Base-by-base conservation (phyloP, 2,888 invertebrate species). In the Erannis defoliaria region DNA sequence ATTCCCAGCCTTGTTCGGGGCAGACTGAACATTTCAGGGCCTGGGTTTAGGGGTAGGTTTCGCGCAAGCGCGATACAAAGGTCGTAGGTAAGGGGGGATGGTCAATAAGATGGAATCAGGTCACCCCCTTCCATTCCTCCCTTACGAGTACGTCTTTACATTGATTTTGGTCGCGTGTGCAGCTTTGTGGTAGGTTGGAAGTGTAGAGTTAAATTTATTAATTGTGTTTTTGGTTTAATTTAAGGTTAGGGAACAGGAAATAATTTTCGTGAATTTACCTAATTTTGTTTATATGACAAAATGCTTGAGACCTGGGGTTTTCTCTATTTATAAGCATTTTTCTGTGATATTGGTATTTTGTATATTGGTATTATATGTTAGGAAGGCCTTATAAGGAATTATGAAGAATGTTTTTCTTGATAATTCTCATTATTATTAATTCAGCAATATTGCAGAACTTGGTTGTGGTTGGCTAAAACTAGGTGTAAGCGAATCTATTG, bases 11-110 rank as follows among this genome's bases (percentile, higher is more conserved):
- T 61, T 64, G 75, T 76, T 80, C 76, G 70, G 74, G 74, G 67
- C 50, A 66, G 78, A 89, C 88, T 89, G 87, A 71, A 71, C 70
- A 51, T 63, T 71, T 57, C 67, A 69, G 67, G 62, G 66, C 64
- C 18, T 54, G 75, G 68, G 73, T 74, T 66, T 79, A 77, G 82
- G 76, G 75, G 61, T 55, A 62, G 68, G 31, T 37, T 46, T 66
- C 55, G 80, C 87, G 90, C 88, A 81, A 77, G 90, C 91, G 90
- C 76, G 19, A 0, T 82, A 9, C 0, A 89, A 89, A 88, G 88
- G 86, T 88, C 81, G 80, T 62, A 80, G 78, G 80, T 70, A 73
- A 68, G 72, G 78, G 78, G 77, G 71, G 70, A 67, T 80, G 83
- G 84, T 79, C 79, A 79, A 78, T 81, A 77, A 64, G 50, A 63